Percentiles rank a stretch among this genome's conserved stretches.
phyloP scores from a whole-genome alignment of 2,797 vertebrate species.

The Amblyraja radiata region DNA sequence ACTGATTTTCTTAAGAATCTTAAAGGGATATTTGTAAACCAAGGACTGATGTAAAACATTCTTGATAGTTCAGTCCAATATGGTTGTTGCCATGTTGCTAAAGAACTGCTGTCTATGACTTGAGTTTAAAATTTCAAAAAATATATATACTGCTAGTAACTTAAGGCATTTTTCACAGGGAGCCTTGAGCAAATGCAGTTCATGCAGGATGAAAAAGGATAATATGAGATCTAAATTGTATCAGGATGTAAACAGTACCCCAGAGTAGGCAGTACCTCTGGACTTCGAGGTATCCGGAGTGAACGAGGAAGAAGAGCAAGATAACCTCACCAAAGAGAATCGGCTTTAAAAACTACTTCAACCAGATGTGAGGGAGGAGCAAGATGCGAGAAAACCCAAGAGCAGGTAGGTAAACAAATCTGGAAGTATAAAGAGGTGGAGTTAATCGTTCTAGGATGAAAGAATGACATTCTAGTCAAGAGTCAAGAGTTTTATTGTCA shows the following conservation, averaged over 20 bases:
- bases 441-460: neutral
- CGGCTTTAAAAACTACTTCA: neutral
- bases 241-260: neutral
- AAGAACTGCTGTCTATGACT: no score
- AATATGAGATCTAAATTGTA: neutral
- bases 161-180: neutral
- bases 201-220: neutral
- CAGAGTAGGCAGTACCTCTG: neutral
- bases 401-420: neutral
- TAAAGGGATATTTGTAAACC: no score
- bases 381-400: neutral
- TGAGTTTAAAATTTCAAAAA: no score
- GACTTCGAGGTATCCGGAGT: neutral
- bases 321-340: neutral
- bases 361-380: neutral
- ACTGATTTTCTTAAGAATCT: no score
- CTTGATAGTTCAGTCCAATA: neutral
- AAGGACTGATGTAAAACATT: neutral
- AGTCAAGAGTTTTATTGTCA: no score
- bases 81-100: neutral
- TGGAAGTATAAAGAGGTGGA: neutral
- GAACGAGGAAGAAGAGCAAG: neutral
- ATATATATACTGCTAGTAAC: neutral
- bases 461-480: neutral
- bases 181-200: neutral